Conservation (phyloP, 2,797 vertebrate species). For the Phalanger gymnotis region DNA sequence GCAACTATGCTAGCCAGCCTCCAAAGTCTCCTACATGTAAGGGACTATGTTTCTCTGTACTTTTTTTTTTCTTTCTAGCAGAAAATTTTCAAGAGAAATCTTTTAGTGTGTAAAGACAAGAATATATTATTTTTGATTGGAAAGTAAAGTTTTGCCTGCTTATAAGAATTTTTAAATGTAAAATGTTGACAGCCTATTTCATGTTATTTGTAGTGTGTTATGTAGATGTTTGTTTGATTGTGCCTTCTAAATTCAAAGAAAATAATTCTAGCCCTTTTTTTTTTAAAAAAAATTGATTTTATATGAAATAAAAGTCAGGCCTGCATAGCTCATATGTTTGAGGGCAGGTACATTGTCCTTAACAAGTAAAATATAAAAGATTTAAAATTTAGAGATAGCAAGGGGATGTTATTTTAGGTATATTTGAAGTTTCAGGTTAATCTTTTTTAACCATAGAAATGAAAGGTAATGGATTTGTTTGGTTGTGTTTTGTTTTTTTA, state of each 20-base stretch:
- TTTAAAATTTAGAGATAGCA: constrained; percentile 31
- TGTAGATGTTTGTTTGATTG: neutral
- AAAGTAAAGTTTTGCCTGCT: constrained; percentile 35
- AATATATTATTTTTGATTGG: constrained; percentile 47
- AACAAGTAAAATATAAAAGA: constrained; percentile 8
- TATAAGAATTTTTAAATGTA: constrained; percentile 56
- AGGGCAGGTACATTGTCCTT: too few relatives aligned
- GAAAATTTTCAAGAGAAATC: constrained; percentile 33
- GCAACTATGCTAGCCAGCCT: neutral
- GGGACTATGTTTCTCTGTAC: neutral
- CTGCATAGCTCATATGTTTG: neutral
- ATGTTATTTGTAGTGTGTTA: constrained; percentile 47
- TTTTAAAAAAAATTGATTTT: constrained; percentile 18
- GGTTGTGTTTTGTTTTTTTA: neutral
- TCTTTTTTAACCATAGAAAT: constrained; percentile 20
- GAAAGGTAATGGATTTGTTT: neutral
- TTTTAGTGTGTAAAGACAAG: neutral
- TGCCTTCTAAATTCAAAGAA: neutral
- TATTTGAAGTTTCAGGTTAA: constrained; percentile 31
- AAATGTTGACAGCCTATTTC: constrained; percentile 46
- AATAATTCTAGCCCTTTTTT: constrained; percentile 25
- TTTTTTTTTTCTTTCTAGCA: neutral
- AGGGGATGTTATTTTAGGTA: constrained; percentile 26
- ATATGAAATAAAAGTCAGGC: constrained; percentile 29
- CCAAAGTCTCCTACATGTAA: neutral